A percentile compares a stretch with the other conserved stretches of the same genome.
Evolutionary conservation across 2,797 vertebrate species (phyloP).

Genomic region (Lophius americanus): DNA sequence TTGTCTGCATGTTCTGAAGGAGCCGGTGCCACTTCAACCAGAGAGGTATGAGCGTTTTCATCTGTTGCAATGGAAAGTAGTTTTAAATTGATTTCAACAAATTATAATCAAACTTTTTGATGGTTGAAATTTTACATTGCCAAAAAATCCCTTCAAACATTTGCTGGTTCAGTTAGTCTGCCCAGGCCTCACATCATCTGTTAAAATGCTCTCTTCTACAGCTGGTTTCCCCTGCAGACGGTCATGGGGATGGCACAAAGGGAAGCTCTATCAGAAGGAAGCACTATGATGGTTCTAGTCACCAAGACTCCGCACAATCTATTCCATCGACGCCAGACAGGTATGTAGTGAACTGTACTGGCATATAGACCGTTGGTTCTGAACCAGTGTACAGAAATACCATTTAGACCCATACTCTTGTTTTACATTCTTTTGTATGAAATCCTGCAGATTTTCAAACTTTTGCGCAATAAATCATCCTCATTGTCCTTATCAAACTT

Average conservation of each 20-base stretch:
- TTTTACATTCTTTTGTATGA: not conserved
- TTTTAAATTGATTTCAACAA: not conserved
- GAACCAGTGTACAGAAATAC: not conserved
- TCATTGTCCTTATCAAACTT: constrained; percentile 6
- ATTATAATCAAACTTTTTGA: not conserved
- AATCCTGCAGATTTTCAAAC: not conserved
- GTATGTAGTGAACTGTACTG: constrained; percentile 52
- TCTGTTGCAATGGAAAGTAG: not conserved
- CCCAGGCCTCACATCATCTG: not conserved
- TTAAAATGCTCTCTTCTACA: constrained; percentile 6
- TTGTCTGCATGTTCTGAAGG: constrained; percentile 66
- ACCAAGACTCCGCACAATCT: constrained; percentile 63
- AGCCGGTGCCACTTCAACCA: constrained; percentile 37
- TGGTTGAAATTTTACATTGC: not conserved
- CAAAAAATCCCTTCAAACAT: not conserved
- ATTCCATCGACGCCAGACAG: constrained; percentile 82
- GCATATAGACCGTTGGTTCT: not conserved
- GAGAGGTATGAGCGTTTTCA: constrained; percentile 62
- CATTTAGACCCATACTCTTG: not conserved
- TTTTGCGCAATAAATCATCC: constrained; percentile 4
- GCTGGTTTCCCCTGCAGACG: constrained; percentile 38
- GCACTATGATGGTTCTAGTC: constrained; percentile 65
- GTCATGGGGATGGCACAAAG: constrained; percentile 69
- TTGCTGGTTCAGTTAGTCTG: not conserved
- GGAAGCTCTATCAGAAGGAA: constrained; percentile 77